phyloP scores from a whole-genome alignment of 1,140 invertebrate genomes.

The Armadillidium nasatum region DNA sequence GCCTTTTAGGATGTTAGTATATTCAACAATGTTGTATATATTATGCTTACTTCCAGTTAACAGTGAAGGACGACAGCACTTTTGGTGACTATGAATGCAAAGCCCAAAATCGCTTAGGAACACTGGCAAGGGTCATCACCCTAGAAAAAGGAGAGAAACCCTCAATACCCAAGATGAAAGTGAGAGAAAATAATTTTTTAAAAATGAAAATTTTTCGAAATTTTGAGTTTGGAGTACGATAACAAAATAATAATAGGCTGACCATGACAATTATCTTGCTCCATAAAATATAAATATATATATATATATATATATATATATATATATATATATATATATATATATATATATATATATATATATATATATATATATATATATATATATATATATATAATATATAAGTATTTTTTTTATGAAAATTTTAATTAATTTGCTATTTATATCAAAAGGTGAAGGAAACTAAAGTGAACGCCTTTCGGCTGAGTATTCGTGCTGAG shows the following conservation, averaged over 20 bases:
- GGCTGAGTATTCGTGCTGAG: conserved; percentile 29
- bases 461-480: conserved; percentile 32
- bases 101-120: conserved; percentile 54
- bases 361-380: too few relatives aligned
- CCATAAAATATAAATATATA: too few relatives aligned
- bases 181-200: conserved; percentile 19
- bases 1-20: too few relatives aligned
- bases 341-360: too few relatives aligned
- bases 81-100: conserved; percentile 57
- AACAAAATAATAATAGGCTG: background rate
- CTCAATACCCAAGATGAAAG: conserved; percentile 48
- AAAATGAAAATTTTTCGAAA: too few relatives aligned
- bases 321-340: too few relatives aligned
- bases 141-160: conserved; percentile 55
- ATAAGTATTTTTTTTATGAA: too few relatives aligned
- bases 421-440: background rate
- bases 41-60: conserved; percentile 47
- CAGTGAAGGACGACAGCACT: conserved; percentile 50
- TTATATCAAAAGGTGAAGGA: conserved; percentile 31
- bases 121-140: conserved; percentile 52
- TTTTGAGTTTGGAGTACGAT: background rate
- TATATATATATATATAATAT: too few relatives aligned
- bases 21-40: too few relatives aligned
- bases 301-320: too few relatives aligned
- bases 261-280: too few relatives aligned